Base-by-base conservation (phyloP, 2,888 invertebrate species). In the Opisthograptis luteolata region DNA sequence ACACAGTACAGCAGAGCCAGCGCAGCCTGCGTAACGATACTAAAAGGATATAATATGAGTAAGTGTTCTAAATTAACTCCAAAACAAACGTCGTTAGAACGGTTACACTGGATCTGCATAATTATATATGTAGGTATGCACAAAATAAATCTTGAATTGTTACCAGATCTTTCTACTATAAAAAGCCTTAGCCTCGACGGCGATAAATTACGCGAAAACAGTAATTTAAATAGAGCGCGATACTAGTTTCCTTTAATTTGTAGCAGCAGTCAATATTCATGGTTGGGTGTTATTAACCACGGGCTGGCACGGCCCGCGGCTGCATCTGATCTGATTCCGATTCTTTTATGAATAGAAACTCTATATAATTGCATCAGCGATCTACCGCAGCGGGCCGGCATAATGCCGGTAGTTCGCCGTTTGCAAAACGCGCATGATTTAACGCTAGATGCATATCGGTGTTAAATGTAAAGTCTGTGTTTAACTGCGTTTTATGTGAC, bases 281-380 rank as follows among this genome's bases (percentile, higher is more conserved):
- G 68, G 79, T 68, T 76, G 81, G 81, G 81, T 85, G 86, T 84
- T 85, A 87, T 87, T 87, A 87, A 79, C 76, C 73, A 79, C 71
- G 77, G 66, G 77, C 70, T 70, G 70, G 73, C 59, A 66, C 67
- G 45, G 81, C 86, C 81, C 55, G 77, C 76, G 86, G 87, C 83
- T 70, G 70, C 64, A 66, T 70, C 71, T 73, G 83, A 82, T 84
- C 86, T 79, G 78, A 83, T 82, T 83, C 77, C 69, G 76, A 84
- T 81, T 88, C 85, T 88, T 88, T 87, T 82, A 81, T 81, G 83
- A 83, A 83, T 81, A 81, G 81, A 74, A 80, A 75, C 73, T 63
- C n/a, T n/a, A n/a, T n/a, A 72, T 82, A 86, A 87, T 87, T 84
- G 81, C 83, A 76, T 72, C 70, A 77, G 70, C 72, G 67, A 62